Evolutionary conservation across 2,888 invertebrate species (phyloP).

Genomic region (Gonocerus acuteangulatus): DNA sequence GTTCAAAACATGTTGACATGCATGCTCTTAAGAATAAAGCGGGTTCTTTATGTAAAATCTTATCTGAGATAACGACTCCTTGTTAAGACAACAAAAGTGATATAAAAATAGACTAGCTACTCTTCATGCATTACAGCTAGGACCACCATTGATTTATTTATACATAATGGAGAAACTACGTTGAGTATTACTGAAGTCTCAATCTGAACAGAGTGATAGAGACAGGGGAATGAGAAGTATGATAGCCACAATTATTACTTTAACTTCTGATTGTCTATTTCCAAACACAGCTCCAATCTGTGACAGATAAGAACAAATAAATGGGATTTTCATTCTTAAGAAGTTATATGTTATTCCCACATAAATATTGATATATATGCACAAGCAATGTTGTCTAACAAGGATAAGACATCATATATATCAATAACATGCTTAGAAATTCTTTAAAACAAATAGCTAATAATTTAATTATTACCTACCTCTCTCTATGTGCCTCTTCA

Average conservation of each 20-base stretch:
- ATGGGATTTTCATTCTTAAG: neutral
- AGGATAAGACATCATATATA: neutral
- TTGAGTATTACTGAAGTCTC: neutral
- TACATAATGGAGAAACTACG: neutral
- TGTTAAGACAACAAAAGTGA: neutral
- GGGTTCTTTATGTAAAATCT: no score
- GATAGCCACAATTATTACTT: neutral
- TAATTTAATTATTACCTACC: no score
- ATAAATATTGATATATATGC: neutral
- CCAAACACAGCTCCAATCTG: constrained; percentile 10
- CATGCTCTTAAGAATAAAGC: no score
- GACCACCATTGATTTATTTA: neutral
- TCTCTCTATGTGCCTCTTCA: constrained; percentile 35
- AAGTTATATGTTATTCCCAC: no score
- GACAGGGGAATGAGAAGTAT: neutral
- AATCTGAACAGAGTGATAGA: neutral
- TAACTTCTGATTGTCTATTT: neutral
- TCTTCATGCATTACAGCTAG: neutral
- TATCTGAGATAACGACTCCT: neutral
- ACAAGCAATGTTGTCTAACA: neutral
- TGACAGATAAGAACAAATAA: constrained; percentile 7
- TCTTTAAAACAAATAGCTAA: neutral
- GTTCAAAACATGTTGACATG: no score
- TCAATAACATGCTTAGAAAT: neutral
- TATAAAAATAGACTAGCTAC: neutral